Evolutionary conservation across 2,888 invertebrate species (phyloP), one percentile per base, ranked within the genome.

Genomic region (Sclerodermus sp.): DNA sequence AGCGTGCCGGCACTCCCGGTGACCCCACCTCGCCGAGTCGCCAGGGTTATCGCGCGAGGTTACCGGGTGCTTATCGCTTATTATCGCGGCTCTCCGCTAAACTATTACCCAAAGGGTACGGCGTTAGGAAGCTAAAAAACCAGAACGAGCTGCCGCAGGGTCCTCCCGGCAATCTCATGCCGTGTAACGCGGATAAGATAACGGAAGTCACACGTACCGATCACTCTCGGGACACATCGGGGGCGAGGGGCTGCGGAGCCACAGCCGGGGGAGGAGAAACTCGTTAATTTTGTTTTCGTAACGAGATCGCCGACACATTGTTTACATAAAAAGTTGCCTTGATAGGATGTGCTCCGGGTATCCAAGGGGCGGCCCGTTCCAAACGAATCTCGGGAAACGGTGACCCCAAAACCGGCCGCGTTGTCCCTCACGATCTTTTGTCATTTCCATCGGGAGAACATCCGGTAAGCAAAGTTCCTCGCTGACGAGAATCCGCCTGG

Each of bases 11-110:
- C 23, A 8, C 36, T 42, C 45, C 39, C 45, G 41, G 42, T 53
- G 60, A 55, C 57, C 57, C 62, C 57, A 49, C 46, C 45, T 55
- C 30, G 18, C 10, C 46, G 51, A 44, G 55, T 45, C 47, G 51
- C 50, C 31, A 44, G 41, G 62, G 64, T 65, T 65, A 65, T 65
- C 64, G 40, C 37, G 45, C 41, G 17, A 4, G 34, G 45, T 42
- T 36, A 47, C 42, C 37, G 48, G 38, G 31, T 36, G 49, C 34
- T 55, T 63, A 57, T 60, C 51, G 17, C 38, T 58, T 63, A 60
- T 65, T 56, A 16, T 15, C 23, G 23, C 36, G 14, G 36, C 23
- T 9, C 36, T 23, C 6, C 29, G 29, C 37, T 10, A 36, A 42
- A 37, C 34, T 47, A 42, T 47, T 42, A 42, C 36, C 34, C 17